Base-by-base conservation (phyloP, 2,797 vertebrate genomes). In the Atherinosoma microstoma region DNA sequence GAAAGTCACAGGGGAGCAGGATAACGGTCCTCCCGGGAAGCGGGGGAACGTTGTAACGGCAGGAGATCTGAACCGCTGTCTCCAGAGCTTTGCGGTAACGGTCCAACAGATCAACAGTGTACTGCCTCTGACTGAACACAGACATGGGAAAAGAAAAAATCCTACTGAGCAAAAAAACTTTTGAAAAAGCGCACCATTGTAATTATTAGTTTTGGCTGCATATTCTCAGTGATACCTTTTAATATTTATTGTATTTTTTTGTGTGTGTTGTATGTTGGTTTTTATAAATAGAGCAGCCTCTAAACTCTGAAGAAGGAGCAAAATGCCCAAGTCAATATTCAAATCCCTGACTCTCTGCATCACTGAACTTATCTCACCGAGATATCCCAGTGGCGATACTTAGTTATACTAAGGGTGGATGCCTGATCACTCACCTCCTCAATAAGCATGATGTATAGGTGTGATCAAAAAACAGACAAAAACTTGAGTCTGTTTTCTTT, bases 61-160 rank as follows among this genome's bases (percentile, higher is more conserved):
- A 95, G 1, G 96, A 95, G 73, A 97, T 85, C 89, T 94, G 92
- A 27, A 97, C 73, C 0, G 97, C 94, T 0, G 77, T 91, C 73
- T 97, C 96, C 89, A 98, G 84, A 49, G 97, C 96, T 62, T 84
- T 69, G 4, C 89, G 70, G 79, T 98, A 98, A 4, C 87, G 90
- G 12, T 91, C 90, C 91, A 98, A 59, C 65, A 96, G 79, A 6
- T 72, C 86, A 0, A 36, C 0, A 0, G 86, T 88, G 75, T 62
- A 95, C 0, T 9, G 57, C 36, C 49, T 78, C 62, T 84, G 64
- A 67, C 94, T 95, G 76, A 34, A 62, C 32, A 75, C 54, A 78
- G 1, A 79, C 16, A 65, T 24, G 72, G 1, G 79, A 58, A 71
- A 10, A 59, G 0, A 60, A 16, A 20, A 51, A 15, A 60, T 16